These are phyloP conservation scores for Colistium nudipinnis DNA, from an alignment of 2,113 vertebrate species.

Conservation along the genomic window DNA sequence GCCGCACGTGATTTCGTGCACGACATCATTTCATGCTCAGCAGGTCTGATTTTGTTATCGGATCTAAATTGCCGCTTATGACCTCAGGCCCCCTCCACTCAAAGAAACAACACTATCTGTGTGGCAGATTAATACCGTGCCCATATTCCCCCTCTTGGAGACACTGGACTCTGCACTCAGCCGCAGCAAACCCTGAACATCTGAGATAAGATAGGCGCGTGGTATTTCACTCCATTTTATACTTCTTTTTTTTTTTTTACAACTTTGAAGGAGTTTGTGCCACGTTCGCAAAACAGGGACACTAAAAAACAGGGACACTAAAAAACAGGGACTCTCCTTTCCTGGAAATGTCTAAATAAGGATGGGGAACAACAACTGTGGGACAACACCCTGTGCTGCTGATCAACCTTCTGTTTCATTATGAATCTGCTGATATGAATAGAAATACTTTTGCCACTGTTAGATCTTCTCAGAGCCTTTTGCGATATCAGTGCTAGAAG, in stretches of 20 bases:
- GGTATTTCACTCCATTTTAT: not conserved
- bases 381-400: not conserved
- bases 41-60: slow-evolving; percentile 61
- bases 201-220: slow-evolving; percentile 76
- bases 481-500: not conserved
- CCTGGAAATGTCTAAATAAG: not conserved
- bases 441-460: not conserved
- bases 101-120: slow-evolving; percentile 58
- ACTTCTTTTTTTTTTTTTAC: not conserved
- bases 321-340: no score
- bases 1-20: slow-evolving; percentile 38
- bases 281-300: not conserved
- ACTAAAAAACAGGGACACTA: not conserved
- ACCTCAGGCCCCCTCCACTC: slow-evolving; percentile 33
- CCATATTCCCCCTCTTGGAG: slow-evolving; percentile 47
- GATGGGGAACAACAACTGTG: not conserved
- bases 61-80: slow-evolving; percentile 59
- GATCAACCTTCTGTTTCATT: slow-evolving; percentile 19
- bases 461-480: not conserved
- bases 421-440: not conserved
- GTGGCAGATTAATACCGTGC: slow-evolving; percentile 54
- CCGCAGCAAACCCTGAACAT: slow-evolving; percentile 50
- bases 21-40: slow-evolving; percentile 48
- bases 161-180: slow-evolving; percentile 77
- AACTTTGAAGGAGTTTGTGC: not conserved